These are phyloP conservation scores for Clusia tigrina DNA, from an alignment of 2,888 invertebrate genomes.

Conservation along the genomic window DNA sequence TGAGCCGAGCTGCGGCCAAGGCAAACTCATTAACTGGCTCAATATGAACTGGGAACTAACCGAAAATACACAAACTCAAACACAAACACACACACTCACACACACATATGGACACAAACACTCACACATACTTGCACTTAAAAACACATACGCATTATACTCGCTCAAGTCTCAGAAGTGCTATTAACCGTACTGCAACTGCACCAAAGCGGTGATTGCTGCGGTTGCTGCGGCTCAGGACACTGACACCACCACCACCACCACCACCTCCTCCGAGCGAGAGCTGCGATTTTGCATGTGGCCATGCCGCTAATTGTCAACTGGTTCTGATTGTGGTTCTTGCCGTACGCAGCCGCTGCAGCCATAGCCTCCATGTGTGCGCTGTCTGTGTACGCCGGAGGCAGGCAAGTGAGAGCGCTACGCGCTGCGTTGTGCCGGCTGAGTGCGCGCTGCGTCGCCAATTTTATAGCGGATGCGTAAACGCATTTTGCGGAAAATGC, in stretches of 20 bases:
- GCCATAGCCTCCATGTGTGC: background rate
- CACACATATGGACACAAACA: too few species aligned
- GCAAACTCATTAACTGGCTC: too few species aligned
- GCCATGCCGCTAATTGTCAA: constrained; percentile 6
- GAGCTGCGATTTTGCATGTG: constrained; percentile 3
- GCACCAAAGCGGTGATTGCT: too few species aligned
- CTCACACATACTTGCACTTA: too few species aligned
- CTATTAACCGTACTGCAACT: too few species aligned
- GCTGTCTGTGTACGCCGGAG: background rate
- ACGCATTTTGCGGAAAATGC: constrained; percentile 62
- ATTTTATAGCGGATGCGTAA: constrained; percentile 63
- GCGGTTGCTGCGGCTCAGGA: background rate
- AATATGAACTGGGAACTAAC: too few species aligned
- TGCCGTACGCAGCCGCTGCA: background rate
- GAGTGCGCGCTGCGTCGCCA: constrained; percentile 48
- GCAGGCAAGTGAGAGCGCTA: background rate
- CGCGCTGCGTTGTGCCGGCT: background rate
- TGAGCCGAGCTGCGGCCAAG: too few species aligned
- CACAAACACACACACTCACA: too few species aligned
- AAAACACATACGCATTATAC: too few species aligned
- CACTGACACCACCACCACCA: background rate
- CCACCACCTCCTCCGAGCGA: background rate
- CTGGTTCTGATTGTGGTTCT: background rate
- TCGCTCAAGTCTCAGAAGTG: too few species aligned
- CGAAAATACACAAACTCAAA: too few species aligned